Conservation (phyloP, 2,113 vertebrate species). For the Excalfactoria chinensis region DNA sequence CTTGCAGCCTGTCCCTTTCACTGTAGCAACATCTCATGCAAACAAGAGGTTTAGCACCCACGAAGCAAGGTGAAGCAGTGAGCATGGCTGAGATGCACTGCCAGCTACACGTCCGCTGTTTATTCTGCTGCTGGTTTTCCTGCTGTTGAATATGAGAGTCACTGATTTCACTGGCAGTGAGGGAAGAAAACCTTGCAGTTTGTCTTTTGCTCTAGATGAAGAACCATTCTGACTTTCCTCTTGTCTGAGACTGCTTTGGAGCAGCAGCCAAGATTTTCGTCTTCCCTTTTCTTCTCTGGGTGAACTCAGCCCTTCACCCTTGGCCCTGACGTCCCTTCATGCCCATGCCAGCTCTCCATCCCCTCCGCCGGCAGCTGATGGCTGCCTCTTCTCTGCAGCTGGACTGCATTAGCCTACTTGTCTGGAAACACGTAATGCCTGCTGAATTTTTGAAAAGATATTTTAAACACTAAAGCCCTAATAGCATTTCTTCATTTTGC, state of each 20-base stretch:
- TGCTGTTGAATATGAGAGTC: background rate
- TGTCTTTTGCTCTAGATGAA: background rate
- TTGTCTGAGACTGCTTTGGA: background rate
- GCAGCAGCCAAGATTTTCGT: background rate
- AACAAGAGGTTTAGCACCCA: background rate
- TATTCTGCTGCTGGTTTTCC: background rate
- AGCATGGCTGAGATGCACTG: fast-evolving
- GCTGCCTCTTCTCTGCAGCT: conserved; percentile 21
- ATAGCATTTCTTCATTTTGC: background rate
- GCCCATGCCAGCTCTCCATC: background rate
- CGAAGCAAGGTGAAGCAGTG: background rate
- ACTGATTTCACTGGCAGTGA: background rate
- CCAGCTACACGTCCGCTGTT: background rate
- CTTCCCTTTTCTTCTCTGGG: background rate
- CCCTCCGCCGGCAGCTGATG: conserved; percentile 18
- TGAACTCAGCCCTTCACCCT: background rate
- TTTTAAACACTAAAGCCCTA: background rate
- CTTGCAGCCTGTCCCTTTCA: background rate
- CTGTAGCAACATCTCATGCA: background rate
- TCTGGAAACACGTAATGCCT: conserved; percentile 4
- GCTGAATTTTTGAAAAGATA: conserved; percentile 19
- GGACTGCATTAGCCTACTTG: background rate
- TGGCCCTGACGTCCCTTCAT: fast-evolving
- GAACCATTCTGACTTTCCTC: background rate
- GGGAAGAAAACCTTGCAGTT: background rate